phyloP scores from a whole-genome alignment of 2,888 invertebrate genomes.

The Criorhina ranunculi region DNA sequence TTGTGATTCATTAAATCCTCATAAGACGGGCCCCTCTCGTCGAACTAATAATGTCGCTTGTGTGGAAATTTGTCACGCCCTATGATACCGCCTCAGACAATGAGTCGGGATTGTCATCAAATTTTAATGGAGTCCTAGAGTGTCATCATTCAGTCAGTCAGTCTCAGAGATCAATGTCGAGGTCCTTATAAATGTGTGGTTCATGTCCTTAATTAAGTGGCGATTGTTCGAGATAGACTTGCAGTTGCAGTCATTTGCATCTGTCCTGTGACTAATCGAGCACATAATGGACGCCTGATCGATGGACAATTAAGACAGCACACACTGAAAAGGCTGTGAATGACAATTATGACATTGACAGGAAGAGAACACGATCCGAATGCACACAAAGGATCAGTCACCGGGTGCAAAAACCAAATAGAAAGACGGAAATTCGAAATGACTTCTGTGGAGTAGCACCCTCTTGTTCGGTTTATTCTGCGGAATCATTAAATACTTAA shows the following conservation, averaged over 20 bases:
- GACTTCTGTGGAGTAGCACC: constrained; percentile 70
- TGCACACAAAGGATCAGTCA: constrained; percentile 47
- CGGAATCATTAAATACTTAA: constrained; percentile 71
- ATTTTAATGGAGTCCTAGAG: constrained; percentile 64
- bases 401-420: constrained; percentile 50
- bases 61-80: constrained; percentile 76
- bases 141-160: constrained; percentile 51
- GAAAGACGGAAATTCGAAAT: constrained; percentile 49
- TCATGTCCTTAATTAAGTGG: constrained; percentile 71
- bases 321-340: constrained; percentile 19
- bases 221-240: constrained; percentile 57
- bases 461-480: constrained; percentile 41
- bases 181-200: constrained; percentile 52
- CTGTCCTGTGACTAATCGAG: constrained; percentile 75
- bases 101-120: constrained; percentile 50
- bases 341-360: constrained; percentile 68
- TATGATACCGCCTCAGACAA: constrained; percentile 65
- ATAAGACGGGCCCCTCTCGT: constrained; percentile 57
- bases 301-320: constrained; percentile 51
- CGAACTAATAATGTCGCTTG: constrained; percentile 70
- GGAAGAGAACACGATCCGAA: constrained; percentile 29
- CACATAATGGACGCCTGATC: constrained; percentile 72
- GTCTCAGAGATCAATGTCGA: constrained; percentile 13
- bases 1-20: constrained; percentile 74
- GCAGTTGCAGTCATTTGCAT: constrained; percentile 52